phyloP scores from a whole-genome alignment of 2,797 vertebrate genomes.

The Pseudotriccus pelzelni region DNA sequence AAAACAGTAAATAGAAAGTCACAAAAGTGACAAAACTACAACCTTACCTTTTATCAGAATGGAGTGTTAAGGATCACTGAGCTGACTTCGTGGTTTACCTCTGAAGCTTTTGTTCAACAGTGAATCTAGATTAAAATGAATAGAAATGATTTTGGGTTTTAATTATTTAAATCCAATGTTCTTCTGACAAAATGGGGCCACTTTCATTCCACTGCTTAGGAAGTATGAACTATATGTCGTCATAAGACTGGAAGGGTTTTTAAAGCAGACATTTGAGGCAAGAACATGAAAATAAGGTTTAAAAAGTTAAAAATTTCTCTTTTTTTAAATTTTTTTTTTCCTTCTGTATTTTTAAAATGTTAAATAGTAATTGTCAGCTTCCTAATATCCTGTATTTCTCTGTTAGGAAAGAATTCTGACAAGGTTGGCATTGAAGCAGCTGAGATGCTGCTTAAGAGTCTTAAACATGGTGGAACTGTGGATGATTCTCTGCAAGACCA shows the following conservation, averaged over 20 bases:
- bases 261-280: background rate
- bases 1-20: background rate
- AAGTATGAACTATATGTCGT: background rate
- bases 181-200: background rate
- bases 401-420: conserved; percentile 88
- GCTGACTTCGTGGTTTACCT: background rate
- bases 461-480: conserved; percentile 92
- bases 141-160: background rate
- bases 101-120: background rate
- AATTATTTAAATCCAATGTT: background rate
- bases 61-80: background rate
- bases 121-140: background rate
- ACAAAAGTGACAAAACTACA: background rate
- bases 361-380: background rate
- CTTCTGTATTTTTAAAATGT: background rate
- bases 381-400: background rate
- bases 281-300: background rate
- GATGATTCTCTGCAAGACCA: conserved; percentile 98
- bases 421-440: conserved; percentile 93
- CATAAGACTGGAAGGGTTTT: background rate
- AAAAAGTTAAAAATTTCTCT: background rate
- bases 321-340: background rate
- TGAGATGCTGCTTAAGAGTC: conserved; percentile 91
- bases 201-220: background rate
- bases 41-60: background rate